Evolutionary conservation across 2,888 invertebrate species (phyloP).

Genomic region (Ptychoptera contaminata): DNA sequence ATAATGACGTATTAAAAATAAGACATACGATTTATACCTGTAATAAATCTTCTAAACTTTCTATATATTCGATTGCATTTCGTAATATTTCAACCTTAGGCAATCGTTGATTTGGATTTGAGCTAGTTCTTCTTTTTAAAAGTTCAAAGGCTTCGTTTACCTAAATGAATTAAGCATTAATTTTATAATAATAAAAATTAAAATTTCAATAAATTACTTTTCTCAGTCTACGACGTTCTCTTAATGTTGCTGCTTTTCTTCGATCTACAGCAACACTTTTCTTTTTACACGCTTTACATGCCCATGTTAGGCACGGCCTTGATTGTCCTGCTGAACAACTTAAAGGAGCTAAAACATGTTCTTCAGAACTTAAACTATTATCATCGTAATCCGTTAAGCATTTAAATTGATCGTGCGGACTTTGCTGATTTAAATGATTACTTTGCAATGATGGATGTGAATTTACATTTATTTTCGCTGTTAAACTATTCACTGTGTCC

Average conservation of each 20-base stretch:
- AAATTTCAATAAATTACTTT: constrained; percentile 45
- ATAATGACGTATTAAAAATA: constrained; percentile 1
- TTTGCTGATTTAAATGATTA: background rate
- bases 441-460: background rate
- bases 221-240: constrained; percentile 79
- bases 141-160: constrained; percentile 98
- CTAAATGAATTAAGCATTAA: constrained; percentile 30
- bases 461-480: background rate
- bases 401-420: background rate
- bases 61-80: constrained; percentile 96
- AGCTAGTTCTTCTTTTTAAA: constrained; percentile 79
- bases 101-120: constrained; percentile 88
- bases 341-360: constrained; percentile 31
- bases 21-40: constrained; percentile 31
- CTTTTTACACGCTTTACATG: constrained; percentile 93
- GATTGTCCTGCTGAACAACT: constrained; percentile 30
- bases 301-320: constrained; percentile 84
- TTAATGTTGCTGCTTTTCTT: constrained; percentile 90
- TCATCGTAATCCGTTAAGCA: constrained; percentile 30
- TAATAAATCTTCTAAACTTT: constrained; percentile 70
- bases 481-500: background rate
- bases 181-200: background rate
- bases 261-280: constrained; percentile 91
- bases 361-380: constrained; percentile 27
- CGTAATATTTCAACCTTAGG: constrained; percentile 96